Evolutionary conservation across 2,888 invertebrate genomes (phyloP), one percentile per base, ranked within the genome.

Genomic region (Cephus sareptanus): DNA sequence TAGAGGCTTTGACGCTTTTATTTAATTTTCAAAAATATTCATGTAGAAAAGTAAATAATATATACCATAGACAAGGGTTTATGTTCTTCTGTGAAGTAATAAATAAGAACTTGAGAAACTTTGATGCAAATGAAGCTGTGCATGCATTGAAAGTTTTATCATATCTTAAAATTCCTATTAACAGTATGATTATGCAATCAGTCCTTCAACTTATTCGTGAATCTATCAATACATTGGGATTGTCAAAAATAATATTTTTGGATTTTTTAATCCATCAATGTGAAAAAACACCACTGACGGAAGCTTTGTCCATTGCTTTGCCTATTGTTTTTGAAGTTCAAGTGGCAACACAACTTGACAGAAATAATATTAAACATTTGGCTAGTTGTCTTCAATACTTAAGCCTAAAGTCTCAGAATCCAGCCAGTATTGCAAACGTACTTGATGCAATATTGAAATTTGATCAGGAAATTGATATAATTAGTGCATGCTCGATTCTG

Each of bases 311-410:
- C 84, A 91, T 95, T 0, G 95, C 96, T 0, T 85, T 96, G 13
- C 95, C 95, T 0, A 89, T 95, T 37, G 94, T 95, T 0, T 95
- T 96, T 86, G 94, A 95, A 91, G 93, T 94, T 11, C 93, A 95
- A 80, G 83, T 95, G 11, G 92, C 93, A 0, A 83, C 92, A 11
- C 94, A 95, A 88, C 81, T 88, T n/a, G 94, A 95, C 81, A 91
- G 88, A 13, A 91, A 93, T 34, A 94, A 95, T 83, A 79, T 94
- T 11, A 86, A 89, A 0, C 87, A 93, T 30, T 86, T 95, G 35
- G 90, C 92, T 13, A 94, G 94, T 34, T 93, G 93, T 91, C 87
- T 95, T 11, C 87, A 92, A 0, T 95, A 93, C 87, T 68, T 84
- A 40, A 31, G 1, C 11, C 37, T 9, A 13, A 73, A 73, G 77